Evolutionary conservation across 2,113 vertebrate genomes (phyloP), one percentile per base, ranked within the genome.

Genomic region (Stigmatopora argus): DNA sequence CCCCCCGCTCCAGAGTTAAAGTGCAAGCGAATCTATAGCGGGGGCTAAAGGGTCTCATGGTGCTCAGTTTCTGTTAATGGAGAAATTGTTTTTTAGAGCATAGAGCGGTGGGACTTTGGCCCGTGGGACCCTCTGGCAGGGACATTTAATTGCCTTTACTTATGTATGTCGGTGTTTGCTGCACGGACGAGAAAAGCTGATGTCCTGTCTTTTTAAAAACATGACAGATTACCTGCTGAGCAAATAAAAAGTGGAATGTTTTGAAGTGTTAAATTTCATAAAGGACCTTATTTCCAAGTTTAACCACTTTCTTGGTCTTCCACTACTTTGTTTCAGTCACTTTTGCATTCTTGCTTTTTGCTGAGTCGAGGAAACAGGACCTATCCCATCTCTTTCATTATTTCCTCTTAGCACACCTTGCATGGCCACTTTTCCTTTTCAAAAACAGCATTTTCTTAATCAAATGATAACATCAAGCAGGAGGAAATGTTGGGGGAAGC

Each of bases 361-460:
- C 87, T 87, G 86, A 90, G 51, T 81, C 44, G 49, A 76, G 83
- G 82, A 87, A 89, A 90, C 65, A 47, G 45, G 73, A 88, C 75
- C 79, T 62, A 67, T 74, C 72, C 64, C 58, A 66, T 74, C 80
- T 68, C 55, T 71, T 72, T 64, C 34, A 53, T 68, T 52, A 41
- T 62, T 62, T 21, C 53, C 60, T 23, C 11, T 18, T 47, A 56
- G 14, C 51, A 10, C 63, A 64, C 23, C 41, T n/a, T 61, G 17
- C 38, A 34, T 53, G 10, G 67, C 45, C 34, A 53, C 62, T 58
- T 7, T 71, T 64, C 7, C 64, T 23, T 52, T 41, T 62, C 70
- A 18, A 5, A 70, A 52, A 44, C 38, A 7, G 64, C 13, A 3
- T 66, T 5, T 17, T 69, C 45, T 46, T 10, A 19, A 53, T 18